These are phyloP conservation scores for Boulengeromyrus knoepffleri DNA, from an alignment of 2,113 vertebrate species.

Conservation along the genomic window DNA sequence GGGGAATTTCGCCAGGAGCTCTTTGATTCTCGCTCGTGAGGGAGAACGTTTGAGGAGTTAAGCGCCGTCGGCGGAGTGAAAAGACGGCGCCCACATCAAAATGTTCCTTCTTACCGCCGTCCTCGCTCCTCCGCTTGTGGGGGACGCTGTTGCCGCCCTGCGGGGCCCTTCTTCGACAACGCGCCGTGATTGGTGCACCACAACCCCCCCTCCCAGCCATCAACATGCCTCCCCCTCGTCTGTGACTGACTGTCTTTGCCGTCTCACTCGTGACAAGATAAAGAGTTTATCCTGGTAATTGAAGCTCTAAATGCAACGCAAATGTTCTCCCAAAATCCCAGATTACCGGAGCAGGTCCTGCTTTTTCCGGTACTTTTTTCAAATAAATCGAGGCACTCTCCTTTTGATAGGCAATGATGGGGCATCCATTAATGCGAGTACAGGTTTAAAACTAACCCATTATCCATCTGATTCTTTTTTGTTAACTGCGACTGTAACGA, in stretches of 20 bases:
- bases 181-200: not conserved
- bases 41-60: not conserved
- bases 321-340: conserved; percentile 36
- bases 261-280: conserved; percentile 46
- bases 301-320: conserved; percentile 34
- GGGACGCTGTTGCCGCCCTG: not conserved
- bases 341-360: conserved; percentile 31
- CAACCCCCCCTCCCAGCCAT: not conserved
- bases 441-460: conserved; percentile 18
- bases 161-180: not conserved
- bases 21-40: not conserved
- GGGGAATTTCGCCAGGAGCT: not conserved
- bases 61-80: not conserved
- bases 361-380: conserved; percentile 13
- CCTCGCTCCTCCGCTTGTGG: not conserved
- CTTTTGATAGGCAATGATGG: conserved; percentile 11
- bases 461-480: not conserved
- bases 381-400: conserved; percentile 22
- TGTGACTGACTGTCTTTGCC: conserved; percentile 40
- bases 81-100: not conserved
- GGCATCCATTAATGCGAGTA: conserved; percentile 35
- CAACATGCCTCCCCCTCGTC: not conserved
- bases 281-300: conserved; percentile 44
- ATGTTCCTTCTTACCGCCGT: not conserved
- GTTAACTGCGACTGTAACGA: not conserved